Conservation (phyloP, 2,797 vertebrate species). For the Triplophysa yarkandensis region DNA sequence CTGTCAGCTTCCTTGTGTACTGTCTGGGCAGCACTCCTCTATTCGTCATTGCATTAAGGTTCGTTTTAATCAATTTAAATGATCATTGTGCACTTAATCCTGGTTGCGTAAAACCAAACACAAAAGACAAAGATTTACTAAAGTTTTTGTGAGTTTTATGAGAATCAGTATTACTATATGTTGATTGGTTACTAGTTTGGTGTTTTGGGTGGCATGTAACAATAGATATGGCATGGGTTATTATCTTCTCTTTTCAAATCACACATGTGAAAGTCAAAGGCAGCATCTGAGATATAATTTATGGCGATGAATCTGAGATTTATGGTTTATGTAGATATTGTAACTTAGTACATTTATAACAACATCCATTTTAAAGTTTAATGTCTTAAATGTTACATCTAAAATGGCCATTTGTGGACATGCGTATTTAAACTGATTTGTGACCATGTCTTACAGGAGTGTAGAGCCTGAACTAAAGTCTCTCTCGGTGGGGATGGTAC, state of each 20-base stretch:
- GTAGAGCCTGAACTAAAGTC: constrained; percentile 77
- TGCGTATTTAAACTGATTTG: background rate
- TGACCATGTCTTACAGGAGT: constrained; percentile 60
- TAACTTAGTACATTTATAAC: no score
- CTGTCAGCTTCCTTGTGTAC: constrained; percentile 72
- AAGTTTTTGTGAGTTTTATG: no score
- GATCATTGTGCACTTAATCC: background rate
- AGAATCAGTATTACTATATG: no score
- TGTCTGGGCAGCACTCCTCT: constrained; percentile 74
- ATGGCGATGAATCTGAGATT: no score
- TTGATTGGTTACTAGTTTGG: no score
- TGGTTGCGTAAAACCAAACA: background rate
- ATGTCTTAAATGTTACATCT: background rate
- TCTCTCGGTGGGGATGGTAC: constrained; percentile 49
- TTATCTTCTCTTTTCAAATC: no score
- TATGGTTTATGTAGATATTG: no score
- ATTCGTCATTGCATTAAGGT: constrained; percentile 82
- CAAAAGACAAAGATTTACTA: no score
- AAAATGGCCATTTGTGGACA: background rate
- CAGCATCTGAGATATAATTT: no score
- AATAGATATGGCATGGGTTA: no score
- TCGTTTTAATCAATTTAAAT: background rate
- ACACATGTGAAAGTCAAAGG: no score
- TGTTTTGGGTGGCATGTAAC: no score
- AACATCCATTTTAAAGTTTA: background rate